These are phyloP conservation scores for Sarcophaga bullata DNA, from an alignment of 1,140 invertebrate genomes.

Conservation along the genomic window DNA sequence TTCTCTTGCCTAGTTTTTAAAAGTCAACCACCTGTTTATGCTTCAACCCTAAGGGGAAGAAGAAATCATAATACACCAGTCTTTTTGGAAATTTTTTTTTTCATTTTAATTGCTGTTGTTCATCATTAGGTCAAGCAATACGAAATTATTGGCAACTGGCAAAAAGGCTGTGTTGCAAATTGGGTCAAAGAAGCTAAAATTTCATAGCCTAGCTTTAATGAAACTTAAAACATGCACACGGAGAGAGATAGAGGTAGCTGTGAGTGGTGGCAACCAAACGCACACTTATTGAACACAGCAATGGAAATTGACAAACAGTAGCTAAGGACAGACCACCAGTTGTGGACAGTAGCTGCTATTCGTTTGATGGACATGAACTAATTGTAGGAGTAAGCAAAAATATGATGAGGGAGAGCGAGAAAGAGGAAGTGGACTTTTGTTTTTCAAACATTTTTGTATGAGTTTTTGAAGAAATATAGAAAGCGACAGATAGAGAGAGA, in stretches of 20 bases:
- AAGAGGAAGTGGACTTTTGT: not conserved
- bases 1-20: too few relatives aligned
- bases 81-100: not conserved
- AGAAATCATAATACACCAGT: not conserved
- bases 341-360: not conserved
- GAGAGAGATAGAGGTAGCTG: not conserved
- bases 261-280: not conserved
- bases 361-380: not conserved
- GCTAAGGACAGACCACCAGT: not conserved
- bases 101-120: not conserved
- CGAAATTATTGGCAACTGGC: not conserved
- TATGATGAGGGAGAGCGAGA: constrained; percentile 5
- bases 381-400: not conserved
- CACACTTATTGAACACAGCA: constrained; percentile 1
- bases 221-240: constrained; percentile 2
- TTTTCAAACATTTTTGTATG: not conserved
- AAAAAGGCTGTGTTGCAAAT: not conserved
- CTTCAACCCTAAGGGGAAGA: too few relatives aligned
- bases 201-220: constrained; percentile 28
- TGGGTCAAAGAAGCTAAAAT: constrained; percentile 31
- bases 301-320: constrained; percentile 32
- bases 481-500: not conserved
- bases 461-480: not conserved
- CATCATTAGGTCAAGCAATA: constrained; percentile 9
- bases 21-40: too few relatives aligned